These are phyloP conservation scores for Carcina quercana DNA, from an alignment of 2,888 invertebrate genomes.

Conservation along the genomic window DNA sequence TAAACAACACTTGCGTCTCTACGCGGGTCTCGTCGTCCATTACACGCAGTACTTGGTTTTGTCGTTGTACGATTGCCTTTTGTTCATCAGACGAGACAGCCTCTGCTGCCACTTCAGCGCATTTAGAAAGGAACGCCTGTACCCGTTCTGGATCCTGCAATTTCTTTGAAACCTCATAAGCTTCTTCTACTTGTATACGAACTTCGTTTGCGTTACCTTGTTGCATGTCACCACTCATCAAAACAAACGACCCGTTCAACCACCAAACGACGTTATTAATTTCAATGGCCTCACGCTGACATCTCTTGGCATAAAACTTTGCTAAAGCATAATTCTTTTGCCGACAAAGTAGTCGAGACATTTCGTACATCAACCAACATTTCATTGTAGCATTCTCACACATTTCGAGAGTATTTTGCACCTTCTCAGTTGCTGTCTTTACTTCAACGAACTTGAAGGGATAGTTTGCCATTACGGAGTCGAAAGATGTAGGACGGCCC, in stretches of 20 bases:
- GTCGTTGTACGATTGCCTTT: conserved; percentile 48
- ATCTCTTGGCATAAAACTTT: conserved; percentile 61
- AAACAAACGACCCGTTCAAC: conserved; percentile 56
- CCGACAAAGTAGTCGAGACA: conserved; percentile 48
- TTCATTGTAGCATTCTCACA: conserved; percentile 64
- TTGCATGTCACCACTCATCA: conserved; percentile 67
- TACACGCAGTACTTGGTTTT: conserved; percentile 44
- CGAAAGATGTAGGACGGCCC: conserved; percentile 56
- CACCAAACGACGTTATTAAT: conserved; percentile 54
- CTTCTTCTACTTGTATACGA: conserved; percentile 57
- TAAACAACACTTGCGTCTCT: conserved; percentile 52
- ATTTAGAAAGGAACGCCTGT: conserved; percentile 54
- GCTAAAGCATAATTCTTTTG: conserved; percentile 64
- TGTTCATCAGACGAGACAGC: conserved; percentile 49
- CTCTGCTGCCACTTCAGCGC: conserved; percentile 51
- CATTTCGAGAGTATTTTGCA: conserved; percentile 48
- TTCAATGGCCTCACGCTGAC: conserved; percentile 57
- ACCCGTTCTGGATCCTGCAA: conserved; percentile 53
- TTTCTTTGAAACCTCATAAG: conserved; percentile 54
- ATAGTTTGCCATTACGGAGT: conserved; percentile 64
- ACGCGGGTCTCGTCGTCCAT: conserved; percentile 45
- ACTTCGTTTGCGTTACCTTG: conserved; percentile 64
- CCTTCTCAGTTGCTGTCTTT: conserved; percentile 50
- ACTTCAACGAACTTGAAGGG: conserved; percentile 60
- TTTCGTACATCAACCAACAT: conserved; percentile 64